These are phyloP conservation scores for Sepioteuthis lessoniana DNA, from an alignment of 2,888 invertebrate genomes.

Conservation along the genomic window DNA sequence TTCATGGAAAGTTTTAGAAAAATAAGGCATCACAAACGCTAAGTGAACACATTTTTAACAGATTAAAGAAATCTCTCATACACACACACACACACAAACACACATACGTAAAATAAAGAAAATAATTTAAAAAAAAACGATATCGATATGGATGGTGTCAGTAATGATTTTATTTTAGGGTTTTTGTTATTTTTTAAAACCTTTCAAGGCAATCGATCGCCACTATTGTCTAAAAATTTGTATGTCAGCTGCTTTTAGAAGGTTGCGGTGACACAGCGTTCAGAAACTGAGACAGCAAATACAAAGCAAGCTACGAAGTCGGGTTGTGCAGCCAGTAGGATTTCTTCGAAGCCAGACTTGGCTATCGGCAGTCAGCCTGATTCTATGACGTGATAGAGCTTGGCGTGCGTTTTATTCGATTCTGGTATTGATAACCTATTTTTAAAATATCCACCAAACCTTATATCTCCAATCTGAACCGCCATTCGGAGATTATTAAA, in stretches of 20 bases:
- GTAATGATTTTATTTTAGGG: too few species aligned
- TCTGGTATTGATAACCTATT: not conserved
- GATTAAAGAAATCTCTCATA: too few species aligned
- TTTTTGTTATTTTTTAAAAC: not conserved
- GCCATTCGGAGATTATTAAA: not conserved
- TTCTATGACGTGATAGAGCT: not conserved
- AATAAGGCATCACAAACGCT: not conserved
- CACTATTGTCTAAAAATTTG: not conserved
- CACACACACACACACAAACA: not conserved
- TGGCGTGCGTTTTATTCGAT: not conserved
- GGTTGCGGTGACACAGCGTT: not conserved
- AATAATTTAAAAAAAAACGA: not conserved
- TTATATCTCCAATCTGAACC: not conserved
- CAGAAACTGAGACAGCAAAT: not conserved
- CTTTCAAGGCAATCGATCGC: not conserved
- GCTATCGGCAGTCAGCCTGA: not conserved
- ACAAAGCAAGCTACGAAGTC: not conserved
- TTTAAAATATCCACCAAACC: not conserved
- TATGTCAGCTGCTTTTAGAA: not conserved
- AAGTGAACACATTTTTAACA: too few species aligned
- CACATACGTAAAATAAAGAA: not conserved
- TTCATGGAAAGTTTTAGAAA: not conserved
- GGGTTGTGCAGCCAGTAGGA: not conserved
- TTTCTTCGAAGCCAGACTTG: not conserved
- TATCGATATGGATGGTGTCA: not conserved